Evolutionary conservation across 1,140 invertebrate species (phyloP), one percentile per base, ranked within the genome.

Genomic region (Mycetomoellerius zeteki): DNA sequence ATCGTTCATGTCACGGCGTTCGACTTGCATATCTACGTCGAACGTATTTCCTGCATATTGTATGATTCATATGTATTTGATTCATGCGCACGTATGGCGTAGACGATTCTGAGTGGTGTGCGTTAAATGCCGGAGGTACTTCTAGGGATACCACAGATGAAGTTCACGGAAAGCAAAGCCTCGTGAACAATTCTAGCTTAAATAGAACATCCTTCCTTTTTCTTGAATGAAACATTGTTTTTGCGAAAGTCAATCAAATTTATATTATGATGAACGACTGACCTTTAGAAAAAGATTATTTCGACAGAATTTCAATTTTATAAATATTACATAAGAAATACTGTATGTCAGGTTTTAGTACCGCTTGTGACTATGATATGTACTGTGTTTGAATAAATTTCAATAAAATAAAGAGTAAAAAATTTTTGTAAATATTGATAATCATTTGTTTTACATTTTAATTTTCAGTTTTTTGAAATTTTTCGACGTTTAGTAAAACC

Each of bases 1-100:
- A 81, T 75, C 72, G 90, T 75, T 86, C 77, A 89, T 86, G 91
- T 71, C 85, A 80, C 82, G 69, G 73, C 80, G 89, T 58, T 71
- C 85, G 86, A 64, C 73, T 78, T 62, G 73, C 47, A 73, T 85
- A 69, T 54, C 47, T 75, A 52, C 60, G 47, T 56, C 24, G 69
- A 73, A 60, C 16, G 77, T 81, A 81, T 84, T n/a, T 71, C 19
- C n/a, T 54, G 12, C 47, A 47, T 33, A 84, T 62, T 73, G 87
- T 73, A 75, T 80, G 73, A 85, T 88, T 77, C 50, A 50, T 73
- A 73, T 37, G 27, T 47, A 27, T 27, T 54, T 24, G 62, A 54
- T 80, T 80, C 47, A 27, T 33, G 33, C 19, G 54, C 50, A 47
- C 27, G 30, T 47, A 60, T 30, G 52, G 30, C 24, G 52, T 30